phyloP scores from a whole-genome alignment of 2,113 vertebrate species.

The Gasterosteus aculeatus region DNA sequence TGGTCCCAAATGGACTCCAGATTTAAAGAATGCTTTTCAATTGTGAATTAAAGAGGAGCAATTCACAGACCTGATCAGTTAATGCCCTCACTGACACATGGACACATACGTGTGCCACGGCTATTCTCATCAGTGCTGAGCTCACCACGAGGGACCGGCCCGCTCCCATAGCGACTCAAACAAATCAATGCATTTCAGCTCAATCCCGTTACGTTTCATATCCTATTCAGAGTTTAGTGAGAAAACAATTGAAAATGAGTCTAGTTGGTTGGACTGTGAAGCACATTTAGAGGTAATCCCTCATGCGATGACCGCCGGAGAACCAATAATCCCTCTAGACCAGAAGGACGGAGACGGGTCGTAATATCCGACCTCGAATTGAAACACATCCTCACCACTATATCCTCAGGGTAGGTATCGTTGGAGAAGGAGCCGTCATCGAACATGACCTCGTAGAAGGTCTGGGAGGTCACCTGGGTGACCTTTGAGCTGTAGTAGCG shows the following conservation, averaged over 20 bases:
- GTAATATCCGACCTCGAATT: slow-evolving; percentile 40
- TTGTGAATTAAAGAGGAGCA: background rate
- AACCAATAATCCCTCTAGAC: background rate
- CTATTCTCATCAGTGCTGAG: slow-evolving; percentile 1
- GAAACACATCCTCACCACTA: slow-evolving; percentile 86
- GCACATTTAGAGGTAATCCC: background rate
- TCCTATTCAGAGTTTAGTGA: background rate
- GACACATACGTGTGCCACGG: background rate
- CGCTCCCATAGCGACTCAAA: slow-evolving; percentile 30
- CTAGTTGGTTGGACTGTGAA: background rate
- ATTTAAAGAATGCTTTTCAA: background rate
- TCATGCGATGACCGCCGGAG: background rate
- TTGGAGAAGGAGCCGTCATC: slow-evolving; percentile 96
- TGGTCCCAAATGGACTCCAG: background rate
- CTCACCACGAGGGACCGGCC: background rate
- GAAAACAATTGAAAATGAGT: background rate
- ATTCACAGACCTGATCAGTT: background rate
- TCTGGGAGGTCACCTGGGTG: slow-evolving; percentile 88
- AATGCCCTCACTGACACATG: background rate
- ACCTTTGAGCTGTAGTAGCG: slow-evolving; percentile 95
- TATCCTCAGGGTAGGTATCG: slow-evolving; percentile 97
- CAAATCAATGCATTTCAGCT: slow-evolving; percentile 25
- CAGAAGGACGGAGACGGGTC: background rate
- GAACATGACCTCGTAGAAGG: slow-evolving; percentile 95
- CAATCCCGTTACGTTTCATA: too few relatives aligned